Base-by-base conservation (phyloP, 2,797 vertebrate genomes). In the Oceanodroma leucorhoa region DNA sequence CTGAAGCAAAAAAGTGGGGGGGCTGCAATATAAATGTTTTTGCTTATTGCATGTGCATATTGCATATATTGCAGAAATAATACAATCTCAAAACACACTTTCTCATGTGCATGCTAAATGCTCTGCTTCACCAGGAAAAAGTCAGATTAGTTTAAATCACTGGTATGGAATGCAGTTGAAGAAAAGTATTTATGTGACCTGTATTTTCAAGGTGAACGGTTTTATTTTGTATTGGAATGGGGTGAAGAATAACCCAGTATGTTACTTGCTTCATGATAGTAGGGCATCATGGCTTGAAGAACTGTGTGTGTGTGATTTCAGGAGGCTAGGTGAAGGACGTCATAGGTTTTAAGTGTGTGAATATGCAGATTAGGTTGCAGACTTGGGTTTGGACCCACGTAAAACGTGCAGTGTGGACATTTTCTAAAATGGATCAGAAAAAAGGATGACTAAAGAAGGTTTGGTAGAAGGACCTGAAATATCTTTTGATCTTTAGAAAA, bases 191-290 rank as follows among this genome's bases (percentile, higher is more conserved):
- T 75, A 7, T 27, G 24, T 41, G 27, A 82, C 17, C 14, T 36
- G 4, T 57, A 19, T 83, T 86, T 71, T 57, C 55, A 69, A 43
- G 30, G 36, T 38, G 30, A 82, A 69, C 1, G 0, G 8, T 82
- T 93, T 87, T 1, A 32, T 76, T 87, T 89, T 62, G 43, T 50
- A 26, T 51, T 66, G 87, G 32, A 93, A 60, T 34, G 48, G 40
- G 23, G 14, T 43, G 34, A 80, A 61, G 15, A 27, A 13, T 77
- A 85, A 75, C 38, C 26, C 85, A 51, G n/a, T 10, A 0, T 3
- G 9, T 79, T 72, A 60, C 24, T 73, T 83, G 14, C 41, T 89
- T 83, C 32, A 1, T 27, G 21, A 27, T 20, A 57, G 36, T 54
- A 58, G 27, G 30, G 19, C 16, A 6, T 67, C 45, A 11, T 20